Evolutionary conservation across 2,797 vertebrate genomes (phyloP), one percentile per base, ranked within the genome.

Genomic region (Remorina albescens): DNA sequence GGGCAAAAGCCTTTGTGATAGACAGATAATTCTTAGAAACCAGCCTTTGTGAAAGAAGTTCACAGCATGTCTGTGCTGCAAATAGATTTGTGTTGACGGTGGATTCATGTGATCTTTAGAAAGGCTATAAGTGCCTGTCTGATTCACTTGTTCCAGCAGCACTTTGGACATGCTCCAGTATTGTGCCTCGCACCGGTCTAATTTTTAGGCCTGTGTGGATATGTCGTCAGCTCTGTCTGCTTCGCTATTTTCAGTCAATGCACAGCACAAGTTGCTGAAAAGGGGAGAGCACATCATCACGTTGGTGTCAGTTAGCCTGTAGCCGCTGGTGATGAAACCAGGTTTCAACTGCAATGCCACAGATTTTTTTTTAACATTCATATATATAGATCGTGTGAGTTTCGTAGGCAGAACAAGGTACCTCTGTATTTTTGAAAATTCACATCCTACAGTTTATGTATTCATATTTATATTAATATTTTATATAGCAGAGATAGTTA

Each of bases 131-230:
- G 81, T 44, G 83, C 70, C n/a, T 28, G 79, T 34, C 82, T 88
- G 91, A 90, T 88, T 91, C 88, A 92, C 77, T 86, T 83, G 84
- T 89, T 92, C 91, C 92, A 88, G 61, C 23, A 16, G 68, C 66
- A 61, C 8, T 36, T 30, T 88, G 87, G 81, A 71, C 62, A 5
- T 0, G 39, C 2, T 85, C 80, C 85, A 81, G 84, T 55, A 81
- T 83, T 87, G 83, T 85, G 78, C 80, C 81, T 83, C 75, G 78
- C 63, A 64, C 74, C 82, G 65, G 62, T 86, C 78, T 80, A 72
- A 61, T 76, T 77, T 70, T 25, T 68, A 71, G 71, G 54, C 76
- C 76, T 80, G 67, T 79, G 78, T 72, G 71, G 53, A 59, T 42
- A 68, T 91, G 87, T 90, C 64, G 68, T 92, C 89, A 85, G 71